phyloP scores from a whole-genome alignment of 2,113 vertebrate genomes.

The Bos taurus region ARS-UCD2.0 NC_037339.1:7308501-7309000 shows the following conservation, averaged over 20 bases:
- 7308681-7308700: neutral
- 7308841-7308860: neutral
- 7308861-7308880: neutral
- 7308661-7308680: fast-evolving
- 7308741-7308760: neutral
- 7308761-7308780: neutral
- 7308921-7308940: neutral
- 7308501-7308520: neutral
- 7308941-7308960: neutral
- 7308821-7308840: neutral
- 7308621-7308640: neutral
- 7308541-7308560: neutral
- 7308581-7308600: neutral
- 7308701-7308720: neutral
- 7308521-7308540: neutral
- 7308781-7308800: fast-evolving
- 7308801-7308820: neutral
- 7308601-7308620: neutral
- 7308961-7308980: neutral
- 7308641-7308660: neutral
- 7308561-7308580: neutral
- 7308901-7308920: neutral
- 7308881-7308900: neutral
- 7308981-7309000: neutral
- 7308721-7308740: neutral